These are phyloP conservation scores for Otocyon megalotis DNA, from an alignment of 2,113 vertebrate genomes.

Conservation along the genomic window DNA sequence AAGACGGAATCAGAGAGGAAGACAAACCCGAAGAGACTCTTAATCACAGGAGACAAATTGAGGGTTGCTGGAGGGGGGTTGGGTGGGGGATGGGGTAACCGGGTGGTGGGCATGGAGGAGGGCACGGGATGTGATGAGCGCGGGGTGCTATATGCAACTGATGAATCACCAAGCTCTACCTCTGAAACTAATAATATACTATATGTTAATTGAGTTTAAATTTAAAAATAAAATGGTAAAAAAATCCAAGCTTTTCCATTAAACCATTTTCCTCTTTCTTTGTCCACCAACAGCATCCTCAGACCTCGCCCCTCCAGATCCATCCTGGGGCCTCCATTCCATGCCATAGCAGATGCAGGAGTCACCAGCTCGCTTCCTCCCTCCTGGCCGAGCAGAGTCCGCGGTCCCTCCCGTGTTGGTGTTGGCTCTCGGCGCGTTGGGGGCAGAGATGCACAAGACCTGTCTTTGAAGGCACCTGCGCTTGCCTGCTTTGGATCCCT, in stretches of 20 bases:
- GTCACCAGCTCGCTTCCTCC: background rate
- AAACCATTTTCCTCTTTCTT: conserved; percentile 13
- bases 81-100: background rate
- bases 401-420: background rate
- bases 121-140: background rate
- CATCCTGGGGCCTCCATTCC: background rate
- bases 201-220: background rate
- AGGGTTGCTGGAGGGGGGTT: background rate
- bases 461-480: background rate
- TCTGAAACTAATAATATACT: background rate
- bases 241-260: background rate
- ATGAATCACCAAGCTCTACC: background rate
- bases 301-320: background rate
- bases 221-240: background rate
- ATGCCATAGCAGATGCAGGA: background rate
- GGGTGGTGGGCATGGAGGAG: background rate
- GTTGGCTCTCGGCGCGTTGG: background rate
- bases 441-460: background rate
- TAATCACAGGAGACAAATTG: background rate
- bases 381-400: background rate
- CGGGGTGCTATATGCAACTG: background rate
- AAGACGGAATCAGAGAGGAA: background rate
- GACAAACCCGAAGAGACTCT: background rate
- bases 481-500: conserved; percentile 52
- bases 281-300: background rate